These are phyloP conservation scores for Brachymystax lenok DNA, from an alignment of 2,797 vertebrate genomes.

Conservation along the genomic window DNA sequence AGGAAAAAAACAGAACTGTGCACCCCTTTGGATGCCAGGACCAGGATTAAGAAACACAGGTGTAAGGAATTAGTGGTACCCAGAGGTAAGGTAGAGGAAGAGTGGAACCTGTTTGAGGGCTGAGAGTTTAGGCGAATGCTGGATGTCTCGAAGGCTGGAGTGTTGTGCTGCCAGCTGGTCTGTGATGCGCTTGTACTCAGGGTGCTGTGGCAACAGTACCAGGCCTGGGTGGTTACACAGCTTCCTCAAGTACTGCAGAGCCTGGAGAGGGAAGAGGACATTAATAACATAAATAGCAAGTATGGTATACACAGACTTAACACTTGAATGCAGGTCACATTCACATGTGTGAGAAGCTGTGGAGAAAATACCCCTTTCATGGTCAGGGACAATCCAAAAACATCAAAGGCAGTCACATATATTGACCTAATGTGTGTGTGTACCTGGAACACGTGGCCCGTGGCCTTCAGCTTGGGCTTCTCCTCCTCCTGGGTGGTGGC, in stretches of 20 bases:
- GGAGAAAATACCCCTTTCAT: no score
- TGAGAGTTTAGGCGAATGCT: constrained; percentile 96
- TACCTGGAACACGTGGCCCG: constrained; percentile 98
- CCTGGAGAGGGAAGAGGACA: constrained; percentile 70
- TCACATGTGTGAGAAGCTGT: no score
- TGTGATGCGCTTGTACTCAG: constrained; percentile 89
- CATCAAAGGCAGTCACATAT: no score
- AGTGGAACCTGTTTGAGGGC: constrained; percentile 90
- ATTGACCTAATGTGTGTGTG: background rate
- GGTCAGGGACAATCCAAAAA: no score
- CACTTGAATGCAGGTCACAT: no score
- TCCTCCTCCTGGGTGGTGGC: constrained; percentile 84
- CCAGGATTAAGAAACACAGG: background rate
- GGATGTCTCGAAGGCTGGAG: constrained; percentile 91
- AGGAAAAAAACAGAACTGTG: no score
- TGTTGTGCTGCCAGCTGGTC: constrained; percentile 88
- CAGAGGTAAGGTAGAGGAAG: no score
- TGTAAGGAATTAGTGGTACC: no score
- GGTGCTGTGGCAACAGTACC: constrained; percentile 91
- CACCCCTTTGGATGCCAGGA: no score
- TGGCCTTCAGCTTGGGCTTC: constrained; percentile 96
- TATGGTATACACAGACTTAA: no score
- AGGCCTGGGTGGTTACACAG: constrained; percentile 98
- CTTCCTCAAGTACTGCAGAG: constrained; percentile 95
- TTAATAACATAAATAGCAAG: no score